phyloP scores from a whole-genome alignment of 1,140 invertebrate species.

The Magallana ariakensis region DNA sequence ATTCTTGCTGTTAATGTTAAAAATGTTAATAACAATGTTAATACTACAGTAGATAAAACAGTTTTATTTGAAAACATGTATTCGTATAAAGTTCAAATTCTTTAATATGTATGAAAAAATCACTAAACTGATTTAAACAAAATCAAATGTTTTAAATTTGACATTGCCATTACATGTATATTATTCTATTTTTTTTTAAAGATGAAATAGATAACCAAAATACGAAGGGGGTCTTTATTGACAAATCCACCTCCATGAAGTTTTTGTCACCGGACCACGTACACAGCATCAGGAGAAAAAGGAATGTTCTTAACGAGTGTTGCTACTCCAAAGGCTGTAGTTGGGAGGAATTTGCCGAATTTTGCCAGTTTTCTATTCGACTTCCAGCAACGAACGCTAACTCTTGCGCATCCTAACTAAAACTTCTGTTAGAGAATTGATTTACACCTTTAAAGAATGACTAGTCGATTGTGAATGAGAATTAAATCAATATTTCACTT shows the following conservation, averaged over 20 bases:
- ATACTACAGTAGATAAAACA: too few relatives aligned
- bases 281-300: background rate
- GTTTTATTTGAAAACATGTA: too few relatives aligned
- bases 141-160: too few relatives aligned
- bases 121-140: too few relatives aligned
- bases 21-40: too few relatives aligned
- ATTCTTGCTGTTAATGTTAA: too few relatives aligned
- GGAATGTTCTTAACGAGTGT: constrained; percentile 23
- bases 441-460: too few relatives aligned
- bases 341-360: constrained; percentile 38
- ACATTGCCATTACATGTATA: background rate
- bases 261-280: background rate
- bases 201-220: background rate
- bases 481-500: too few relatives aligned
- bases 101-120: too few relatives aligned
- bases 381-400: background rate
- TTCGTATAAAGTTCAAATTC: too few relatives aligned
- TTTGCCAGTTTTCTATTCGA: constrained; percentile 16
- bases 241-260: constrained; percentile 8
- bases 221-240: background rate
- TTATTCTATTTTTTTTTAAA: background rate
- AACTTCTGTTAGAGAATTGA: too few relatives aligned
- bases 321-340: constrained; percentile 25
- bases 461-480: too few relatives aligned
- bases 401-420: background rate